Evolutionary conservation across 2,888 invertebrate genomes (phyloP).

Genomic region (Megamerina dolium): DNA sequence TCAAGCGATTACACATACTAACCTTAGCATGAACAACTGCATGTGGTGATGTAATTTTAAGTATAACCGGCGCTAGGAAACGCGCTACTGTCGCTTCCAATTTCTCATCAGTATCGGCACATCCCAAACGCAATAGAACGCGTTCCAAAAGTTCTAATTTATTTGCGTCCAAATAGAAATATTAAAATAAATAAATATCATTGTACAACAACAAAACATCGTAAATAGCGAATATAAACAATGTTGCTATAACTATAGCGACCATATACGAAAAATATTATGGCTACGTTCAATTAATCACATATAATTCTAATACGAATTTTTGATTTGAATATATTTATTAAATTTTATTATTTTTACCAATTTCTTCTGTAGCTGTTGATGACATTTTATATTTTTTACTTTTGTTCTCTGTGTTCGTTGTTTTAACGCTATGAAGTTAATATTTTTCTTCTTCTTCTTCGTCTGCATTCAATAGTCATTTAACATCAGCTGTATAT

Average conservation of each 20-base stretch:
- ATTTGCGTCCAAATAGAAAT: constrained; percentile 20
- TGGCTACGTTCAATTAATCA: no score
- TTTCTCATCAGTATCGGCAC: constrained; percentile 84
- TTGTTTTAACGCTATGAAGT: no score
- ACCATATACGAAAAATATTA: no score
- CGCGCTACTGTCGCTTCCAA: constrained; percentile 70
- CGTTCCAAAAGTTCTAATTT: constrained; percentile 81
- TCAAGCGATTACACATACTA: constrained; percentile 14
- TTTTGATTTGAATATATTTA: neutral
- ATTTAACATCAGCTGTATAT: no score
- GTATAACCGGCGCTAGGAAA: constrained; percentile 79
- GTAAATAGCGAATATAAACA: neutral
- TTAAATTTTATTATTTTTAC: constrained; percentile 27
- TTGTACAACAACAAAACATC: neutral
- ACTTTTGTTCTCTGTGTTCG: no score
- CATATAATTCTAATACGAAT: no score
- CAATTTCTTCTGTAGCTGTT: constrained; percentile 45
- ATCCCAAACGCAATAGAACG: constrained; percentile 81
- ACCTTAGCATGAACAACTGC: constrained; percentile 72
- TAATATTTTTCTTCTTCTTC: no score
- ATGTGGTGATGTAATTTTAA: constrained; percentile 83
- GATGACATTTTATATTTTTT: constrained; percentile 43
- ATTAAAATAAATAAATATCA: neutral
- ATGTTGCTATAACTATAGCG: no score
- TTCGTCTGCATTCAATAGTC: no score